Conservation (phyloP, 64 coral and sea anemone genomes). For the Porites lutea region DNA sequence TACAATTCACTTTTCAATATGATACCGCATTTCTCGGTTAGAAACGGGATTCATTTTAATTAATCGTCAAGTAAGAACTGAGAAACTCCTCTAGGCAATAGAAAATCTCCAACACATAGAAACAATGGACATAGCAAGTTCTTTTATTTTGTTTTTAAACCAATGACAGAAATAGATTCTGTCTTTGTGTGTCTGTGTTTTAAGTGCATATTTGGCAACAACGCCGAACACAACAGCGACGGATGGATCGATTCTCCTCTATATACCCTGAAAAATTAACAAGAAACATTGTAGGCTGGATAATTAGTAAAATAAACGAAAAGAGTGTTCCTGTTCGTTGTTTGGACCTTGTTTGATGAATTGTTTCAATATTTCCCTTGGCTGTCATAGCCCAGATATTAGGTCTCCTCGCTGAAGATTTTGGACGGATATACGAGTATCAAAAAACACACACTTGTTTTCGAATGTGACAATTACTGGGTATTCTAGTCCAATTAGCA, state of each 20-base stretch:
- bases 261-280: conserved; percentile 51
- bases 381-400: conserved; percentile 45
- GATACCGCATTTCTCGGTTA: not conserved
- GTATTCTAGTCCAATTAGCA: conserved; percentile 84
- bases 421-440: conserved; percentile 30
- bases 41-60: conserved; percentile 20
- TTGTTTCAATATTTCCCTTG: conserved; percentile 45
- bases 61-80: not conserved
- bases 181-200: not conserved
- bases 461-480: conserved; percentile 81
- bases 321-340: conserved; percentile 8
- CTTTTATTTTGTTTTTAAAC: not conserved
- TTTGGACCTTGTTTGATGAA: conserved; percentile 32
- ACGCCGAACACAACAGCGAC: not conserved
- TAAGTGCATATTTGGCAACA: not conserved
- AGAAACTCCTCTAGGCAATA: not conserved
- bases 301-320: conserved; percentile 38
- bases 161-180: not conserved
- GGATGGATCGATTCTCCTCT: conserved; percentile 1
- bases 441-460: conserved; percentile 76
- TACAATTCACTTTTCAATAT: not conserved
- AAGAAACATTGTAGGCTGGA: conserved; percentile 42
- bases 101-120: not conserved
- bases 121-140: not conserved
- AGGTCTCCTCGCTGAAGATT: conserved; percentile 55